Evolutionary conservation across 1,140 invertebrate species (phyloP), one percentile per base, ranked within the genome.

Genomic region (Magallana gigas): DNA sequence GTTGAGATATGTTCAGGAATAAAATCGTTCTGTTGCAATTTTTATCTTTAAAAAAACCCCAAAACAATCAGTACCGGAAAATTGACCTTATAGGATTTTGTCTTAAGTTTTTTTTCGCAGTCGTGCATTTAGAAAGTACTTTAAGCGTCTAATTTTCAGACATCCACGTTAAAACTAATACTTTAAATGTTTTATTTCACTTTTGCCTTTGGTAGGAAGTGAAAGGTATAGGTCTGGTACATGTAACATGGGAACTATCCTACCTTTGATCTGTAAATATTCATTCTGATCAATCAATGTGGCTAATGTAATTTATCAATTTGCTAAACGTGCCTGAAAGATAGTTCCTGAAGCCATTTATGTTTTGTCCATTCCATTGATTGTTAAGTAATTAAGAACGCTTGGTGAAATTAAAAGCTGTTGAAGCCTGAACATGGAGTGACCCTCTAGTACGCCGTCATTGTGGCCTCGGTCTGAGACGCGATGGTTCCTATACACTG

Each of bases 231-330:
- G 2, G 36, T 48, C 2, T 48, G 36, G 36, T 48, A 48, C 23
- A 23, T 23, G 23, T 23, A 23, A 4, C n/a, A 76, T 76, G 23
- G 68, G 36, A 76, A 9, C 23, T 48, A 76, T 5, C 68, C 68
- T 29, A 11, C 5, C 68, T 76, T 76, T 76, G 68, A 76, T 76
- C 68, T 29, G 11, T 76, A 6, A 62, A 12, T 12, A n/a, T 62
- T 16, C 60, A 76, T 23, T 11, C 36, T 23, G 68, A 29, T 76
- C 23, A 29, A 76, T 76, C 68, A 23, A 76, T 76, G 14, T 76
- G 23, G 68, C 68, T 76, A 76, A 76, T 76, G 68, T 76, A 76
- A 76, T 76, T 76, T 76, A 76, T 76, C 68, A 76, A 76, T 76
- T 76, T 76, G 68, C 68, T 76, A 76, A 76, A 76, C 68, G 68